Percentiles rank a stretch among this genome's conserved stretches.
Conservation (phyloP, 2,113 vertebrate genomes). For the Tor tambroides region DNA sequence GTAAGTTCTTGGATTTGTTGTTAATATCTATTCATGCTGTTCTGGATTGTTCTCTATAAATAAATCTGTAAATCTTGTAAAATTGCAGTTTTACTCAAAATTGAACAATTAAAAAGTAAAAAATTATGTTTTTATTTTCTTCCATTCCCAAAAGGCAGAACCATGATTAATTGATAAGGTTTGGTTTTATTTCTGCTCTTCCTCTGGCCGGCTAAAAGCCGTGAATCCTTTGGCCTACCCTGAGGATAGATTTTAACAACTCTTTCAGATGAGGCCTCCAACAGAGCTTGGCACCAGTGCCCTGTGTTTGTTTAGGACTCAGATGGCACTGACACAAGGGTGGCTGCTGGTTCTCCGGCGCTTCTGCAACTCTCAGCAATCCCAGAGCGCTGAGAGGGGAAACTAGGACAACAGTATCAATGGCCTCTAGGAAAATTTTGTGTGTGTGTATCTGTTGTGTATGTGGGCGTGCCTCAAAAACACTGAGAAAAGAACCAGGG, state of each 20-base stretch:
- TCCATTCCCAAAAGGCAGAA: constrained; percentile 14
- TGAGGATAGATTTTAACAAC: constrained; percentile 65
- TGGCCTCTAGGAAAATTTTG: constrained; percentile 41
- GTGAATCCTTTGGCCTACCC: constrained; percentile 56
- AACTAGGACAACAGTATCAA: constrained; percentile 53
- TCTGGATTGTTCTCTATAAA: too few relatives aligned
- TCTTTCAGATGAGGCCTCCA: constrained; percentile 53
- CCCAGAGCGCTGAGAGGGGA: constrained; percentile 42
- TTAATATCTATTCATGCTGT: not conserved
- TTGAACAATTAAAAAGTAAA: not conserved
- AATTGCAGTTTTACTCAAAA: not conserved
- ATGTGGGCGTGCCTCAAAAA: constrained; percentile 31
- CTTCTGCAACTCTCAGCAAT: constrained; percentile 53
- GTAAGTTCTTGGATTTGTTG: not conserved
- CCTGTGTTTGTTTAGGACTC: constrained; percentile 56
- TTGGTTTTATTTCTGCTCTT: constrained; percentile 67
- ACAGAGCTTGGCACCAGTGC: constrained; percentile 55
- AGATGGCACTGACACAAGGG: constrained; percentile 42
- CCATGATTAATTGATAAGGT: constrained; percentile 71
- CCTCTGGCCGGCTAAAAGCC: constrained; percentile 46
- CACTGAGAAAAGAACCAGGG: constrained; percentile 44
- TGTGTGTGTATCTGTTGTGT: constrained; percentile 42
- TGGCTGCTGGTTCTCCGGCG: too few relatives aligned
- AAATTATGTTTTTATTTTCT: not conserved
- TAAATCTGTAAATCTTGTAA: not conserved